A percentile compares a stretch with the other conserved stretches of the same genome.
Conservation (phyloP, 2,113 vertebrate species). For the Mionectes macconnelli region DNA sequence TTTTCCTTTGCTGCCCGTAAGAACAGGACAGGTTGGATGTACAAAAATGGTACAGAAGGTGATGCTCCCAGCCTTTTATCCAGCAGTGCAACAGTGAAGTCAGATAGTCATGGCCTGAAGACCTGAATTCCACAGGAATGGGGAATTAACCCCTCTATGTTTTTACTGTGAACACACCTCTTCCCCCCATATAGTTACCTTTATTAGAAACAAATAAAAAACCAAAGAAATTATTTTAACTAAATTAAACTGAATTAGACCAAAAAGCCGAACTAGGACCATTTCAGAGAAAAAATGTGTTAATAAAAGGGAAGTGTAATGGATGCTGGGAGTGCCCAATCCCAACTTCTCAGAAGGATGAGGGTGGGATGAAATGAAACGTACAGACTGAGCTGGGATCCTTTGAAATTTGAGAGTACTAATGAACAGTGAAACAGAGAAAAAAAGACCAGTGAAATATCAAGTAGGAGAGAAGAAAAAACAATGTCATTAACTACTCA, state of each 20-base stretch:
- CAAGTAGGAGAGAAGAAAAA: background rate
- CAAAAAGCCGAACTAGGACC: background rate
- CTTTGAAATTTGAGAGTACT: background rate
- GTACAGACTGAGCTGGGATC: background rate
- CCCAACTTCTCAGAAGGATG: background rate
- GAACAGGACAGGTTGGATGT: background rate
- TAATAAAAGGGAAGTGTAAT: background rate
- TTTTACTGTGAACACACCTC: background rate
- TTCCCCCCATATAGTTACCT: rapidly evolving
- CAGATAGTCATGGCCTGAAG: background rate
- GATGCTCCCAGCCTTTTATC: background rate
- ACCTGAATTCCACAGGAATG: background rate
- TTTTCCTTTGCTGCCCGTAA: background rate
- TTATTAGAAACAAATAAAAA: background rate
- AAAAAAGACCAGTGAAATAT: background rate
- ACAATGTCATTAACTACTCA: background rate
- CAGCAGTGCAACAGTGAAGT: background rate
- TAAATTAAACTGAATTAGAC: background rate
- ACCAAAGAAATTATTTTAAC: background rate
- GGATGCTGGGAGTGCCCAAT: background rate
- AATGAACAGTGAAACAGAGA: background rate
- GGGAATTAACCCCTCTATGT: background rate
- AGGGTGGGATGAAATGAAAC: background rate
- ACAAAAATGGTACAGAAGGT: background rate
- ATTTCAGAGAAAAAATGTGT: background rate